Evolutionary conservation across 2,888 invertebrate species (phyloP).

Genomic region (Synanthedon andrenaeformis): DNA sequence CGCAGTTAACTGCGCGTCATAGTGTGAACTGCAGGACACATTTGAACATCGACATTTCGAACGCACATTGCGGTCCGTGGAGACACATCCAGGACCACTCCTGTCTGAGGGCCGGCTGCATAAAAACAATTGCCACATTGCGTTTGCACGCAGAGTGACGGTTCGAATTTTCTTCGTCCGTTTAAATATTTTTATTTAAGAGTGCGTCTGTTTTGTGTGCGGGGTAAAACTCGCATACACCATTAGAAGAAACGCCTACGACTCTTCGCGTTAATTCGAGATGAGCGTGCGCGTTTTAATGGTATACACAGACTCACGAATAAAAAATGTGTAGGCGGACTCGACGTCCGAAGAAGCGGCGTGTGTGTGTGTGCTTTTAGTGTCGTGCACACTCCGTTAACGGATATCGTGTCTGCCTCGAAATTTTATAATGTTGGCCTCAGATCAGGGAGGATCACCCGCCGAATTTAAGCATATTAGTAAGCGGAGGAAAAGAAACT

Average conservation of each 20-base stretch:
- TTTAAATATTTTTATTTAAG: too few species aligned
- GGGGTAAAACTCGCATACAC: background rate
- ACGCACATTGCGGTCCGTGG: too few species aligned
- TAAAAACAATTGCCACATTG: background rate
- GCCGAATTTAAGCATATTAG: conserved; percentile 69
- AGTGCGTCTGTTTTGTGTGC: background rate
- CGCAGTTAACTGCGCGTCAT: too few species aligned
- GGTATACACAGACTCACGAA: too few species aligned
- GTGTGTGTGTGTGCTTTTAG: background rate
- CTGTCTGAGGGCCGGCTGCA: background rate
- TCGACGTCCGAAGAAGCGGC: background rate
- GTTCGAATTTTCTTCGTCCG: too few species aligned
- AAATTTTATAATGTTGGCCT: background rate
- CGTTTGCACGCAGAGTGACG: background rate
- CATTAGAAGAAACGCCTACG: background rate
- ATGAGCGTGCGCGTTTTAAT: too few species aligned
- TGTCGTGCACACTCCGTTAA: background rate
- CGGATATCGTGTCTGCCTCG: background rate
- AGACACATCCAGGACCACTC: too few species aligned
- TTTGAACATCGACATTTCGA: too few species aligned
- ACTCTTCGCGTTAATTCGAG: background rate
- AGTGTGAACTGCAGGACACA: too few species aligned
- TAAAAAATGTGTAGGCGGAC: too few species aligned
- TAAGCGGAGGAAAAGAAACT: conserved; percentile 75
- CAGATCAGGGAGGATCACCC: conserved; percentile 4